These are phyloP conservation scores for Teleiodes luculella DNA, from an alignment of 2,888 invertebrate species.

Conservation along the genomic window DNA sequence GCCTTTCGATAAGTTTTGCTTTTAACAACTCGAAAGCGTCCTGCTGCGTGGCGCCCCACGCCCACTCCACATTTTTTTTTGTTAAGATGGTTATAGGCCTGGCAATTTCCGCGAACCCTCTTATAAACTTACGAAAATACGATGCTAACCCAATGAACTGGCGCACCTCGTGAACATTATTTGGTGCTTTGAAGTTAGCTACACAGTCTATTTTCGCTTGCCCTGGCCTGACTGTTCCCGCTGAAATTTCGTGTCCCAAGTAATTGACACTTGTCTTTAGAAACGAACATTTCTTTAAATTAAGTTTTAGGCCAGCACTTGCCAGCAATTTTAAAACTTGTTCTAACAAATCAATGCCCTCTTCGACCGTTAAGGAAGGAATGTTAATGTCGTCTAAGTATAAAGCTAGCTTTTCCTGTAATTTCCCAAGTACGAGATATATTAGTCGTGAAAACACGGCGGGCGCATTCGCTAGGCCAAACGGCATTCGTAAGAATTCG, in stretches of 20 bases:
- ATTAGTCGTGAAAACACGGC: constrained; percentile 21
- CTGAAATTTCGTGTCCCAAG: constrained; percentile 16
- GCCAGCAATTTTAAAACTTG: constrained; percentile 9
- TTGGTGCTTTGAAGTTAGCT: constrained; percentile 9
- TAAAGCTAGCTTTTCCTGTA: constrained; percentile 8
- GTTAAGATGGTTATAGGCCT: constrained; percentile 10
- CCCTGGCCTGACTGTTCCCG: constrained; percentile 16
- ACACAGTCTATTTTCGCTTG: constrained; percentile 16
- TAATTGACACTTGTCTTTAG: constrained; percentile 13
- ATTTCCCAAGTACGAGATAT: neutral
- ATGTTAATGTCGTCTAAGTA: constrained; percentile 22
- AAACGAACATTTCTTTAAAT: constrained; percentile 20
- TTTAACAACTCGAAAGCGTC: constrained; percentile 9
- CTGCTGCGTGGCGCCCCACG: constrained; percentile 9
- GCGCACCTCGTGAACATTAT: constrained; percentile 14
- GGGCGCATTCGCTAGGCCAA: constrained; percentile 23
- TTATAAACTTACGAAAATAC: constrained; percentile 15
- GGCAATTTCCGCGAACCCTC: constrained; percentile 6
- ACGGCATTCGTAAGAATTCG: constrained; percentile 26
- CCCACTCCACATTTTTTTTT: constrained; percentile 11
- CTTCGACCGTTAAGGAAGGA: constrained; percentile 8
- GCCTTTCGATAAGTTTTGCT: constrained; percentile 7
- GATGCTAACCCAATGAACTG: constrained; percentile 14
- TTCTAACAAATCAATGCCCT: constrained; percentile 18
- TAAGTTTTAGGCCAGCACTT: constrained; percentile 13